phyloP scores from a whole-genome alignment of 2,113 vertebrate genomes.

The Nycticryphes semicollaris region DNA sequence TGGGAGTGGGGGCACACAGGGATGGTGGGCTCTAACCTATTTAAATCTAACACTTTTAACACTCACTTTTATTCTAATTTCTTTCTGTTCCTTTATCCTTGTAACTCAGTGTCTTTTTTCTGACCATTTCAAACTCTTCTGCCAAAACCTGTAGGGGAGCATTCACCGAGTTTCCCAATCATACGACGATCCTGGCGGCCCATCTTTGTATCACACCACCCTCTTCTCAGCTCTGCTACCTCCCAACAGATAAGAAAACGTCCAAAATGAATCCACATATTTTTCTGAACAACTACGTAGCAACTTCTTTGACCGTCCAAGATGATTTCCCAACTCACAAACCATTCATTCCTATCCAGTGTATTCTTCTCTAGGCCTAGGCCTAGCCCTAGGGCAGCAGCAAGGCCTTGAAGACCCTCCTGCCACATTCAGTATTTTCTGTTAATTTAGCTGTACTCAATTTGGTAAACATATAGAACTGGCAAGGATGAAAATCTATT shows the following conservation, averaged over 20 bases:
- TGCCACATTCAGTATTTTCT: background rate
- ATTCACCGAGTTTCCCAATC: background rate
- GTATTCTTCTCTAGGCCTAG: background rate
- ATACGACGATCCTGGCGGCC: background rate
- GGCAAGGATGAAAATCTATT: background rate
- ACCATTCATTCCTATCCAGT: background rate
- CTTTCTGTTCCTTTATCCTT: background rate
- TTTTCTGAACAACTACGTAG: background rate
- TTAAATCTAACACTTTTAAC: background rate
- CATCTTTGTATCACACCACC: background rate
- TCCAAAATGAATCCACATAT: background rate
- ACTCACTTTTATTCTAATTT: background rate
- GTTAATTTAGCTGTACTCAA: background rate
- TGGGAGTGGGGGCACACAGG: fast-evolving
- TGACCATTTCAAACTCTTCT: background rate
- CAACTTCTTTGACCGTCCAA: background rate
- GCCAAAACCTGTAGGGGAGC: background rate
- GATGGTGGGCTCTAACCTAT: background rate
- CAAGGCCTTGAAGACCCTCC: background rate
- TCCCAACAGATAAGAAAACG: background rate
- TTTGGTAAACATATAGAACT: background rate
- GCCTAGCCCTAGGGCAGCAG: background rate
- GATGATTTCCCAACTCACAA: background rate
- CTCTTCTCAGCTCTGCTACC: fast-evolving
- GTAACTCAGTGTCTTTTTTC: background rate